Evolutionary conservation across 2,797 vertebrate genomes (phyloP), one percentile per base, ranked within the genome.

Genomic region (Acridotheres tristis): DNA sequence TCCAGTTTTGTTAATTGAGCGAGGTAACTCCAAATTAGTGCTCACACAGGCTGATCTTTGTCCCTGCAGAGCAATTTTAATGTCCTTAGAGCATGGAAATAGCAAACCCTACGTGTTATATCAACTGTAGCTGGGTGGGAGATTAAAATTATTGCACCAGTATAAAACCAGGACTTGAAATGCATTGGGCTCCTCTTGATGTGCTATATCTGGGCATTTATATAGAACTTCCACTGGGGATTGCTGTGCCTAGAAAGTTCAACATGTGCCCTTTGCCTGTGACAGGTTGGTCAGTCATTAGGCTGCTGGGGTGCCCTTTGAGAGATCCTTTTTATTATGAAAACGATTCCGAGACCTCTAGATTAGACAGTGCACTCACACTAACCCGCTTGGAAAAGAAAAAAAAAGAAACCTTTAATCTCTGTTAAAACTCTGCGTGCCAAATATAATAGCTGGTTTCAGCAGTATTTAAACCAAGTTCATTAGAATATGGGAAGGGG

Each of bases 381-480:
- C 42, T 91, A 79, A 79, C 71, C 76, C 4, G 9, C 78, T 54
- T 67, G 66, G 94, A 80, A 88, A 84, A 89, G 66, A 92, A 80
- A 88, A 84, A 84, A 89, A 94, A 61, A 67, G 72, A 91, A 81
- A 89, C 69, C 42, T 94, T 94, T 95, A 89, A 92, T 94, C 77
- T 80, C 74, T 77, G 78, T 88, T 94, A 93, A 91, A 95, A 77
- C 85, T 96, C 89, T 80, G 48, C 36, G 36, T 86, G 80, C 57
- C 85, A 87, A 94, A 63, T 95, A 59, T 74, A 94, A 94, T 91
- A 93, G 68, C 87, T 96, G 85, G 63, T 73, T 96, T 96, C 81
- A 90, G 90, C 90, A 90, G 91, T 42, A 48, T 90, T 93, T 96
- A 92, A 93, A 83, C 43, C 81, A 69, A 55, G 84, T 81, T 94